Percentiles rank a stretch among this genome's conserved stretches.
phyloP scores from a whole-genome alignment of 2,888 invertebrate species.

The Lymantria monacha region DNA sequence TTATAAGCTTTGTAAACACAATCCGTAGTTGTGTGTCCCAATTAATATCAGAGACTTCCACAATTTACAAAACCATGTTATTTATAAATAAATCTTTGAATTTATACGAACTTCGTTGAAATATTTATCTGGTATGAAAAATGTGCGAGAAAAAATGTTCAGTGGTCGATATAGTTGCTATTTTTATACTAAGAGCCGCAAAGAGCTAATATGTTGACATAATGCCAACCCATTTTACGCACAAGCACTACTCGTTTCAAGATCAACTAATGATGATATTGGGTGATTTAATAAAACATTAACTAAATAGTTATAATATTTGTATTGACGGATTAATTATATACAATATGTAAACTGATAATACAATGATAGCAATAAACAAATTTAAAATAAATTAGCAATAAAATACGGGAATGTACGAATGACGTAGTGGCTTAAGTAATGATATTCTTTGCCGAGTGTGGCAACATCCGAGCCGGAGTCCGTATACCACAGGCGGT shows the following conservation, averaged over 20 bases:
- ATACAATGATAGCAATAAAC: too few relatives aligned
- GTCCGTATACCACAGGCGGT: too few relatives aligned
- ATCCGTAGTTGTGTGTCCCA: too few relatives aligned
- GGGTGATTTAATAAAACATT: not conserved
- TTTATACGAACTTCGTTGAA: not conserved
- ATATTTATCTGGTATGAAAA: not conserved
- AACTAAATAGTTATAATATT: not conserved
- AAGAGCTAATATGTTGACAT: slow-evolving; percentile 32
- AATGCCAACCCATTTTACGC: slow-evolving; percentile 34
- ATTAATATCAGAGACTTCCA: too few relatives aligned
- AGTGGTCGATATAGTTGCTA: slow-evolving; percentile 22
- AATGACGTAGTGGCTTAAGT: too few relatives aligned
- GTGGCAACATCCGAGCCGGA: too few relatives aligned
- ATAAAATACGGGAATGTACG: too few relatives aligned
- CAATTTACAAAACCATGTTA: too few relatives aligned
- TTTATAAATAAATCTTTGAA: not conserved
- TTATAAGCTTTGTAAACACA: too few relatives aligned
- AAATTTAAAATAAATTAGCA: too few relatives aligned
- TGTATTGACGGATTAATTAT: not conserved
- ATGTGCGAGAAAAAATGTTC: slow-evolving; percentile 2
- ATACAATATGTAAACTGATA: too few relatives aligned
- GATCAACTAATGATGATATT: not conserved
- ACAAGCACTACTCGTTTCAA: slow-evolving; percentile 10
- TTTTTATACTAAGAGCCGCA: slow-evolving; percentile 22
- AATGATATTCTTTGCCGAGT: too few relatives aligned